Conservation (phyloP, 2,113 vertebrate genomes). For the Passerina amoena region DNA sequence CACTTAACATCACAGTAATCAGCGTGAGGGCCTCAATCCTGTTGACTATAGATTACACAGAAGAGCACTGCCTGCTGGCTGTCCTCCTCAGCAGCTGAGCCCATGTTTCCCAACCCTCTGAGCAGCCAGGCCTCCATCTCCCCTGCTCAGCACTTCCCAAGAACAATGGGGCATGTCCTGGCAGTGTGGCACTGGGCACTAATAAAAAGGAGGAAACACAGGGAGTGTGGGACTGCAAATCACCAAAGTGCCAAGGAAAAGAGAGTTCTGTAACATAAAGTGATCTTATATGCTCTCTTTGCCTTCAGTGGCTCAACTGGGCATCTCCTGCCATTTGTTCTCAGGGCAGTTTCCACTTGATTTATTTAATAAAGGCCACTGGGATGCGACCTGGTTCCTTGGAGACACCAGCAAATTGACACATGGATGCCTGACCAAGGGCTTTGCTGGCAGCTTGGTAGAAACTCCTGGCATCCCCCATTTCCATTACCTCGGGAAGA, state of each 20-base stretch:
- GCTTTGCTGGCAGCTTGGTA: not conserved
- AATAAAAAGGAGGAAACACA: not conserved
- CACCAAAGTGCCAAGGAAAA: not conserved
- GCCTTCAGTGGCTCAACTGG: not conserved
- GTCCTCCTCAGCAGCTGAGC: not conserved
- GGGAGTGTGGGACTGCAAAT: not conserved
- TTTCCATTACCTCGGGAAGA: not conserved
- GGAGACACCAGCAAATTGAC: not conserved
- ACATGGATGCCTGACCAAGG: not conserved
- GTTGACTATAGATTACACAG: not conserved
- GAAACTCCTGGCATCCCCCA: not conserved
- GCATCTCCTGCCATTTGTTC: not conserved
- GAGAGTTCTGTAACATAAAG: not conserved
- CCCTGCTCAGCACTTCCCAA: not conserved
- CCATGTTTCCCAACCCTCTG: not conserved
- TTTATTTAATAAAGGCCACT: not conserved
- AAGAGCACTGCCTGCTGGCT: conserved; percentile 17
- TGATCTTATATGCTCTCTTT: not conserved
- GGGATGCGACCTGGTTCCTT: not conserved
- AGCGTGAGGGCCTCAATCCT: conserved; percentile 26
- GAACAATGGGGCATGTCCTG: not conserved
- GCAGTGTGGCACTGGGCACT: fast-evolving
- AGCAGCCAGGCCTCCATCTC: not conserved
- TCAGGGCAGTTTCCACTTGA: not conserved
- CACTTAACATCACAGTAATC: conserved; percentile 47